Conservation (phyloP, 2,113 vertebrate genomes). For the Lota lota region DNA sequence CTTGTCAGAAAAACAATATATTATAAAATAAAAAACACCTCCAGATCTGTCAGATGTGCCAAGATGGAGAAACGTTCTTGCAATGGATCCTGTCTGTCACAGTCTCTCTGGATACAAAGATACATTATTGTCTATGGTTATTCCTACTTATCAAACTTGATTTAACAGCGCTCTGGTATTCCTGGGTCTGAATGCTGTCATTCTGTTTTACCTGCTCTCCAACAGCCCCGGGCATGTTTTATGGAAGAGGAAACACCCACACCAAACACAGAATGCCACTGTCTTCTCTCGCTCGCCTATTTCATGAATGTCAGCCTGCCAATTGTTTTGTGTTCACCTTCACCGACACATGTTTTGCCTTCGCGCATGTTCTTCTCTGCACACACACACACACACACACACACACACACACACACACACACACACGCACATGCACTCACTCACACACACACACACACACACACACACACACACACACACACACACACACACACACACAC, state of each 20-base stretch:
- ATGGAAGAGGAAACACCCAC: constrained; percentile 51
- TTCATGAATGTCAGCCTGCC: background rate
- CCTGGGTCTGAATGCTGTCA: constrained; percentile 57
- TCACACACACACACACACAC: too few species aligned
- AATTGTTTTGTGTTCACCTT: background rate
- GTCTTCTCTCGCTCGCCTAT: constrained; percentile 1
- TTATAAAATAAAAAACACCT: too few species aligned
- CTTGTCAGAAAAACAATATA: too few species aligned
- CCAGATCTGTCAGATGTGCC: background rate
- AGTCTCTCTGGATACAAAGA: constrained; percentile 63
- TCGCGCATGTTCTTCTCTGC: too few species aligned
- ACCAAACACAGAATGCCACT: constrained; percentile 33
- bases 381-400: too few species aligned
- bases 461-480: too few species aligned
- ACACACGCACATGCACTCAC: too few species aligned
- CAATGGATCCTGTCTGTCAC: constrained; percentile 44
- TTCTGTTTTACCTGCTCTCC: constrained; percentile 45
- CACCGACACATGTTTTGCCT: background rate
- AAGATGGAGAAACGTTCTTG: background rate
- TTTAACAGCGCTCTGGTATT: constrained; percentile 71
- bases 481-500: too few species aligned
- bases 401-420: too few species aligned
- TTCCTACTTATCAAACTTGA: constrained; percentile 72
- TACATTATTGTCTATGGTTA: constrained; percentile 74
- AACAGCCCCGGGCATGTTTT: constrained; percentile 64